Conservation (phyloP, 2,113 vertebrate species). For the Gnathonemus longibarbis region DNA sequence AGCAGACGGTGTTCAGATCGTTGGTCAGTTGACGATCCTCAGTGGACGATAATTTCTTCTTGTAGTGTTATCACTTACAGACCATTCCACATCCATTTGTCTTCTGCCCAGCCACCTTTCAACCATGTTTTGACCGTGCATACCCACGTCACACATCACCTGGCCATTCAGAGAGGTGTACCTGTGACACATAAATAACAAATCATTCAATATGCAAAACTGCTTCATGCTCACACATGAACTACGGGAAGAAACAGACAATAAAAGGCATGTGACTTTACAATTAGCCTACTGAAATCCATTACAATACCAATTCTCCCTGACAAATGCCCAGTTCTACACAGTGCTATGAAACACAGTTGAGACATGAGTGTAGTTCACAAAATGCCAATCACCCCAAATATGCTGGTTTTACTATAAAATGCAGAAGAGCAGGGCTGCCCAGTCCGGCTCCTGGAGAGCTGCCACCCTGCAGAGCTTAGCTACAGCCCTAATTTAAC, state of each 20-base stretch:
- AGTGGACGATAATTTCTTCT: neutral
- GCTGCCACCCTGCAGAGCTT: no score
- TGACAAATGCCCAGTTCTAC: neutral
- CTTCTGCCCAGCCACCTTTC: neutral
- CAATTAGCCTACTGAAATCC: neutral
- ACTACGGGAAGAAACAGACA: neutral
- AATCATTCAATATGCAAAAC: neutral
- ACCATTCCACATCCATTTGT: neutral
- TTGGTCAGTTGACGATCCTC: neutral
- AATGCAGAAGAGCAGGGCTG: neutral
- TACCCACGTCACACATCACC: neutral
- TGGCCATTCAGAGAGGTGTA: neutral
- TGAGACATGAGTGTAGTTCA: neutral
- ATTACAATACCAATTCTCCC: neutral
- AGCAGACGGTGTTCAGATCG: neutral
- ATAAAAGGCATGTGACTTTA: neutral
- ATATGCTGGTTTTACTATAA: neutral
- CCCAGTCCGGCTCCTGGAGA: no score
- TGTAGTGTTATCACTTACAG: neutral
- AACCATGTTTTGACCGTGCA: neutral
- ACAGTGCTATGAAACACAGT: neutral
- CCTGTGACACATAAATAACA: neutral
- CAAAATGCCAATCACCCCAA: neutral
- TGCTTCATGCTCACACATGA: neutral
- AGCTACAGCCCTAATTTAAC: no score